Evolutionary conservation across 2,888 invertebrate genomes (phyloP), one percentile per base, ranked within the genome.

Genomic region (Zaprionus bogoriensis): DNA sequence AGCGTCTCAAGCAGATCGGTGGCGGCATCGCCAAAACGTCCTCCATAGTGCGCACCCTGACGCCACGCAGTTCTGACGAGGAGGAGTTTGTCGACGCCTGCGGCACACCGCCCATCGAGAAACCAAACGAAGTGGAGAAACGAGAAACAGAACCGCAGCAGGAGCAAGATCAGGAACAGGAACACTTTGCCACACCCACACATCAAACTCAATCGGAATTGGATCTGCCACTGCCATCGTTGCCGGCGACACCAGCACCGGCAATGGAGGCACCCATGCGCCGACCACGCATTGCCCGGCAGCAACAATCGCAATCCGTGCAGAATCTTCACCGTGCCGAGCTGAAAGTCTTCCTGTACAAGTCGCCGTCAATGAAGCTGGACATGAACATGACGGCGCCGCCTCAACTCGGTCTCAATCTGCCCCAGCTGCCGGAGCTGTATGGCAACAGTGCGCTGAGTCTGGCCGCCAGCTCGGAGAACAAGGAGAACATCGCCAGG

Each of bases 321-420:
- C 86, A 88, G 54, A 91, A 90, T 69, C 68, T 91, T 12, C 89
- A 90, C 57, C 86, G 88, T 23, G 79, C 90, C 2, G 91, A 91
- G 60, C 62, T 90, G 0, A 89, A 87, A 22, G 84, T 91, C 0
- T 89, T 81, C 58, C 70, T 91, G 2, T 88, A 90, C 46, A 90
- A 89, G 62, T 86, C 89, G 2, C 89, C 90, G 14, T 90, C 91
- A 4, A 73, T 90, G 68, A 64, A 87, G 32, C 48, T 90, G 17
- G 78, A 87, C 42, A 59, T 82, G 47, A 81, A 87, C 6, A 57
- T 76, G 7, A 85, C 83, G 7, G 83, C 87, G 0, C 73, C 81
- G 7, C 77, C 81, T 2, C 75, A 82, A 3, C 61, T 89, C 1
- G 76, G 83, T 3, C 70, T 85, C 4, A 76, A 83, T 51, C 39